Conservation (phyloP, 2,888 invertebrate species). For the Drosophila nr. perissopoda region DNA sequence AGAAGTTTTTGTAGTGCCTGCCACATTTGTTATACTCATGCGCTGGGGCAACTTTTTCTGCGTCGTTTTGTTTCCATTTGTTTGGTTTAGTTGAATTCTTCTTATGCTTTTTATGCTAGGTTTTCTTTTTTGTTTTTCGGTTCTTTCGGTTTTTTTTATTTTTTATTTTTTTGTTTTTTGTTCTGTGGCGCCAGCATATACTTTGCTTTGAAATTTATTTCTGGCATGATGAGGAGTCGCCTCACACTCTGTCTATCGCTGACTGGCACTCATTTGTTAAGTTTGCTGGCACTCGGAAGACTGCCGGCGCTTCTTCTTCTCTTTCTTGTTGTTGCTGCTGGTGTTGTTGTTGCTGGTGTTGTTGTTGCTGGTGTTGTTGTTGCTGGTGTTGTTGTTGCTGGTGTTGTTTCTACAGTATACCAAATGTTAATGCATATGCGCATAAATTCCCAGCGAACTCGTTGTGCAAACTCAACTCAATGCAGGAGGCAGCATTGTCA, state of each 20-base stretch:
- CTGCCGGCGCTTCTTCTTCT: neutral
- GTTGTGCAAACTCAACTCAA: conserved; percentile 16
- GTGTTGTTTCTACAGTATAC: conserved; percentile 22
- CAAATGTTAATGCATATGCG: conserved; percentile 75
- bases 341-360: neutral
- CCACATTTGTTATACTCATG: conserved; percentile 52
- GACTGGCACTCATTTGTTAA: conserved; percentile 67
- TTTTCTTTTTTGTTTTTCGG: conserved; percentile 3
- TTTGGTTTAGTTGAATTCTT: conserved; percentile 14
- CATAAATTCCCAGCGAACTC: conserved; percentile 60
- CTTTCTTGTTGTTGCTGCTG: neutral
- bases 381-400: neutral
- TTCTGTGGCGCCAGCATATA: conserved; percentile 52
- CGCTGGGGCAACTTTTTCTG: conserved; percentile 18
- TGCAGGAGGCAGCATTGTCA: conserved; percentile 27
- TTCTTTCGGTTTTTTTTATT: neutral
- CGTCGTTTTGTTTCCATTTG: conserved; percentile 30
- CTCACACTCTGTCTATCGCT: conserved; percentile 4
- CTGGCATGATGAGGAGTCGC: conserved; percentile 20
- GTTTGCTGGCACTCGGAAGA: conserved; percentile 42
- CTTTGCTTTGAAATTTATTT: conserved; percentile 31
- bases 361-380: neutral
- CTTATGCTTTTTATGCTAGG: conserved; percentile 2
- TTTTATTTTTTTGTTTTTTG: neutral
- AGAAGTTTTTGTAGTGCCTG: conserved; percentile 47